These are phyloP conservation scores for Pseudomugil tenellus DNA, from an alignment of 2,797 vertebrate genomes.

Conservation along the genomic window DNA sequence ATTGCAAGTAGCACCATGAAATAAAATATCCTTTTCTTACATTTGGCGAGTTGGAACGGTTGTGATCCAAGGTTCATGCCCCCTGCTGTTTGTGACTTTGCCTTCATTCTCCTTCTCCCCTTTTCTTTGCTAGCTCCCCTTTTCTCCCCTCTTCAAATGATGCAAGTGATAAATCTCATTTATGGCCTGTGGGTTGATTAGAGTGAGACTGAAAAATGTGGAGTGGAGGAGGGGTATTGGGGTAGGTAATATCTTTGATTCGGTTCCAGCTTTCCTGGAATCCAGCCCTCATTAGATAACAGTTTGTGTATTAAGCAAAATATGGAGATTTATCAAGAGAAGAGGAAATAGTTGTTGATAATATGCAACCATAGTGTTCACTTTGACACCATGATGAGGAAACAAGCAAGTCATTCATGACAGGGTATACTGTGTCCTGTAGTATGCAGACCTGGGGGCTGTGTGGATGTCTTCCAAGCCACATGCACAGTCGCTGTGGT, in stretches of 20 bases:
- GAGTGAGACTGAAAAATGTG: constrained; percentile 74
- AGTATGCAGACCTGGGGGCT: constrained; percentile 48
- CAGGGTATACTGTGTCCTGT: constrained; percentile 36
- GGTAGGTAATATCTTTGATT: constrained; percentile 69
- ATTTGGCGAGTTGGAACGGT: constrained; percentile 31
- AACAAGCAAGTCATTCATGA: constrained; percentile 39
- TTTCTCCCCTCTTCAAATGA: constrained; percentile 50
- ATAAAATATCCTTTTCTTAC: background rate
- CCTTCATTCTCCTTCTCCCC: constrained; percentile 40
- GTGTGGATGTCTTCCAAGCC: constrained; percentile 39
- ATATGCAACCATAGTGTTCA: constrained; percentile 27
- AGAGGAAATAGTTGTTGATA: constrained; percentile 31
- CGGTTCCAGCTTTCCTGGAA: constrained; percentile 71
- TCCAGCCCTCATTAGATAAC: constrained; percentile 70
- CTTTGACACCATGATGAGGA: constrained; percentile 23
- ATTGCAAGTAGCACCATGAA: background rate
- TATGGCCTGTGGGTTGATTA: constrained; percentile 74
- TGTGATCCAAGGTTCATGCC: constrained; percentile 28
- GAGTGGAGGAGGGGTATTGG: constrained; percentile 63
- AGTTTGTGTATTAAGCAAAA: constrained; percentile 73
- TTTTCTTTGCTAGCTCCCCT: constrained; percentile 40
- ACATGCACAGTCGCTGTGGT: constrained; percentile 48
- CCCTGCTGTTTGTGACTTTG: constrained; percentile 53
- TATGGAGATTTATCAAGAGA: constrained; percentile 48
- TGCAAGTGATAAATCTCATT: constrained; percentile 81